Base-by-base conservation (phyloP, 2,113 vertebrate genomes). In the Lepus americanus region DNA sequence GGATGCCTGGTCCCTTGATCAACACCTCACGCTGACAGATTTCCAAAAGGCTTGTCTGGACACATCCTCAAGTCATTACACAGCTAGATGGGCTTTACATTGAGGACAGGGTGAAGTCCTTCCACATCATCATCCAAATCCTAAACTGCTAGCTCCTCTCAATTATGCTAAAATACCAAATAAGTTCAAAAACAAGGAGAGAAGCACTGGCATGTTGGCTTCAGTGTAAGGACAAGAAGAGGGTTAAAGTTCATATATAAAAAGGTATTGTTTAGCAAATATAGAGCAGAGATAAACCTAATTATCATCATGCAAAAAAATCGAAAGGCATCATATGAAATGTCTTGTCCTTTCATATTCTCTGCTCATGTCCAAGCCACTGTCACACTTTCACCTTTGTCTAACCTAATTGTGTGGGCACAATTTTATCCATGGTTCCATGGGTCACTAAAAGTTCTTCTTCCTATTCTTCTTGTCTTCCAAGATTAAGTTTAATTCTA, bases 61-160 rank as follows among this genome's bases (percentile, higher is more conserved):
- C n/a, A 76, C 33, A 82, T 76, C 16, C 80, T 92, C 5, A 51
- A 72, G 23, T 72, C 29, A 92, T 83, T 67, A 63, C 8, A 64
- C 17, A 61, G 44, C 59, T 39, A 59, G 81, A 33, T 16, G 80
- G 80, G 33, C 19, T 91, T 88, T 69, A 79, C 91, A 64, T 51
- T 61, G 9, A 88, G 66, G 25, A 94, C 61, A 89, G 22, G 2
- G 77, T 84, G 80, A 94, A 85, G 73, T 94, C 23, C 53, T 82
- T 80, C 70, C 27, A 51, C 2, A 39, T 20, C 33, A 53, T 31
- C 29, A 90, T 19, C 80, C 12, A 63, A 91, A 82, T 88, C 55
- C 72, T 63, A 90, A 90, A 63, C 73, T 69, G 22, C 51, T 63
- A 63, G 78, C 4, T 25, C 17, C 27, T 27, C 64, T 69, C 20